Conservation (phyloP, 2,797 vertebrate species). For the Carcharodon carcharias region DNA sequence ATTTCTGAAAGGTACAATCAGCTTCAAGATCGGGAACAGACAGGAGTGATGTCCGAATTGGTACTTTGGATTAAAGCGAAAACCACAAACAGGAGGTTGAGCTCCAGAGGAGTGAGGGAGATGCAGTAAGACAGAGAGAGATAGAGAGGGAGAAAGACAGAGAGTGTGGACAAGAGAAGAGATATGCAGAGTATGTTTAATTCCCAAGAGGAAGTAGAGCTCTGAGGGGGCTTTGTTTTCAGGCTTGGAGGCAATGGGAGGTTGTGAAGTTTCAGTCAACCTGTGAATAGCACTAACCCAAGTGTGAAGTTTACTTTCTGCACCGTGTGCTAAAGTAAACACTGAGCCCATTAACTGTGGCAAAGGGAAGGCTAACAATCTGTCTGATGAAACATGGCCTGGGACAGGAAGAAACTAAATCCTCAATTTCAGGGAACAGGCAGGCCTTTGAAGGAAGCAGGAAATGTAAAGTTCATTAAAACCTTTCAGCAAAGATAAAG, state of each 20-base stretch:
- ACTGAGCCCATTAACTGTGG: conserved; percentile 39
- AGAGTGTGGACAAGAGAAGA: neutral
- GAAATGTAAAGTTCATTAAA: conserved; percentile 13
- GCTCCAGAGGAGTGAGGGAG: neutral
- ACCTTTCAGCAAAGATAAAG: conserved; percentile 21
- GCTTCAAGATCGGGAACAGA: neutral
- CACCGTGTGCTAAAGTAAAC: conserved; percentile 40
- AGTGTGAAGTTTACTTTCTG: conserved; percentile 40
- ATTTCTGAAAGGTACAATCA: neutral
- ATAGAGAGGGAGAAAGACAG: neutral
- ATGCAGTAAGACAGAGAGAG: neutral
- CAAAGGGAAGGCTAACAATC: conserved; percentile 9
- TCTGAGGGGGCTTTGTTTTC: neutral
- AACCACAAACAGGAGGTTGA: neutral
- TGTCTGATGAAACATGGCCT: neutral
- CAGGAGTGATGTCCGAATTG: neutral
- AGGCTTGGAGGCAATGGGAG: neutral
- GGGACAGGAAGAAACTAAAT: conserved; percentile 38
- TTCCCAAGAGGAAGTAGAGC: neutral
- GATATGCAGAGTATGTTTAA: neutral
- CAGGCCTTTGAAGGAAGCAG: neutral
- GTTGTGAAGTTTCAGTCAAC: neutral
- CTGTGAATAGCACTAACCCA: conserved; percentile 25
- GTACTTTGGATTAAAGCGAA: neutral
- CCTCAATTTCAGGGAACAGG: neutral